Conservation (phyloP, 1,140 invertebrate species). For the Tyrophagus putrescentiae region DNA sequence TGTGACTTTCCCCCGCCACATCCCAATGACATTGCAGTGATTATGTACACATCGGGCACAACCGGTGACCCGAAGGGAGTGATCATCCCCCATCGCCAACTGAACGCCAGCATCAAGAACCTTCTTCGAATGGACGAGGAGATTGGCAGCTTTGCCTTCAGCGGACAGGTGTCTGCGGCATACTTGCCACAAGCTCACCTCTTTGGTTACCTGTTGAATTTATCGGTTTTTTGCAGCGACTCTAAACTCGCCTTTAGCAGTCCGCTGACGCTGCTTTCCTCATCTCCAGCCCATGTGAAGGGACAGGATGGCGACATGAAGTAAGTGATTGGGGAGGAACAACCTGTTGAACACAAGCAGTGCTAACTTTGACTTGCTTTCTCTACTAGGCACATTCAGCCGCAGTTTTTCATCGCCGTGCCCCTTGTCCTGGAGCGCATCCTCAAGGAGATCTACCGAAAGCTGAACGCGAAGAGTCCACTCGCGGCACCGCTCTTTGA, state of each 20-base stretch:
- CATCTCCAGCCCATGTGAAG: conserved; percentile 33
- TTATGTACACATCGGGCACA: conserved; percentile 30
- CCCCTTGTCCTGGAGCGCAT: conserved; percentile 43
- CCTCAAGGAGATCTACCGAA: conserved; percentile 40
- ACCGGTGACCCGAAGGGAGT: conserved; percentile 30
- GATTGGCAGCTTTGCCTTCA: conserved; percentile 24
- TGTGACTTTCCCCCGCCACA: not conserved
- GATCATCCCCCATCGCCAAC: conserved; percentile 26
- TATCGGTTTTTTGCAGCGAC: conserved; percentile 39
- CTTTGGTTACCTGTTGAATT: conserved; percentile 52
- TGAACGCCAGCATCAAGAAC: conserved; percentile 54
- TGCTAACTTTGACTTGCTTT: too few species aligned
- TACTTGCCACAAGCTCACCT: conserved; percentile 96
- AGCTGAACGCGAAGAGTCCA: conserved; percentile 28
- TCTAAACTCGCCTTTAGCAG: conserved; percentile 85
- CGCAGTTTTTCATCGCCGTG: conserved; percentile 85
- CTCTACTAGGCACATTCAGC: too few species aligned
- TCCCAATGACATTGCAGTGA: conserved; percentile 32
- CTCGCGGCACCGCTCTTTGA: conserved; percentile 3
- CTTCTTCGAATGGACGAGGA: conserved; percentile 57
- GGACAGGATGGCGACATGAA: conserved; percentile 28
- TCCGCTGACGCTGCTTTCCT: conserved; percentile 83
- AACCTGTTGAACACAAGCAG: too few species aligned
- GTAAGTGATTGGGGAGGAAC: too few species aligned
- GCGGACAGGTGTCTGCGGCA: conserved; percentile 50